These are phyloP conservation scores for Muscina levida DNA, from an alignment of 2,888 invertebrate genomes.

Conservation along the genomic window DNA sequence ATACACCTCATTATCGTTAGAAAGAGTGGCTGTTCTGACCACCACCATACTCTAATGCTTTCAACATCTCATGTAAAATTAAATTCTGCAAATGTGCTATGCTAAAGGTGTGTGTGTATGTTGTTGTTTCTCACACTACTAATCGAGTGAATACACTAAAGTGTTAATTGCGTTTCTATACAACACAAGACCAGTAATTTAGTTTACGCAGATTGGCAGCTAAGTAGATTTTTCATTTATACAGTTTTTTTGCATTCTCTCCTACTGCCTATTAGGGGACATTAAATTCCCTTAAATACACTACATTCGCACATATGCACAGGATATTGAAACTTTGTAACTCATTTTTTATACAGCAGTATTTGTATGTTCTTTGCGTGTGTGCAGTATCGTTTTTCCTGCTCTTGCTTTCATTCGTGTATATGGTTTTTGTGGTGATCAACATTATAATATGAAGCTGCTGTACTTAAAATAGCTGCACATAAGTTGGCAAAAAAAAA, in stretches of 20 bases:
- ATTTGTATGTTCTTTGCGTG: neutral
- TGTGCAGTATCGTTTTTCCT: neutral
- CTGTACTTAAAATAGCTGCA: slow-evolving; percentile 2
- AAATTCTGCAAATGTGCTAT: no score
- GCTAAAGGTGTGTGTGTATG: no score
- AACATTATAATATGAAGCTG: slow-evolving; percentile 17
- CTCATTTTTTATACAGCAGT: neutral
- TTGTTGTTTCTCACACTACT: no score
- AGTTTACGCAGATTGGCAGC: neutral
- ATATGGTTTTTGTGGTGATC: slow-evolving; percentile 21
- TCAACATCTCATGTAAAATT: no score
- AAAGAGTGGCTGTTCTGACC: no score
- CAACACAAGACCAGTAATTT: slow-evolving; percentile 8
- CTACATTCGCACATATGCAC: no score
- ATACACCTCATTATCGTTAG: no score
- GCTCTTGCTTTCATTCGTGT: neutral
- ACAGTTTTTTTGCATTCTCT: neutral
- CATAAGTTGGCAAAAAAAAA: slow-evolving; percentile 6
- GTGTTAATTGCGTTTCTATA: slow-evolving; percentile 32
- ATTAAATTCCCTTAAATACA: no score
- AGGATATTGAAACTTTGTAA: neutral
- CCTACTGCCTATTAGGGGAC: neutral
- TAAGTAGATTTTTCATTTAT: slow-evolving; percentile 37
- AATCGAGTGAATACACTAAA: no score
- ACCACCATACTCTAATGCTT: no score